These are phyloP conservation scores for Eulemur macaco DNA, from an alignment of 2,113 vertebrate genomes.

Conservation along the genomic window DNA sequence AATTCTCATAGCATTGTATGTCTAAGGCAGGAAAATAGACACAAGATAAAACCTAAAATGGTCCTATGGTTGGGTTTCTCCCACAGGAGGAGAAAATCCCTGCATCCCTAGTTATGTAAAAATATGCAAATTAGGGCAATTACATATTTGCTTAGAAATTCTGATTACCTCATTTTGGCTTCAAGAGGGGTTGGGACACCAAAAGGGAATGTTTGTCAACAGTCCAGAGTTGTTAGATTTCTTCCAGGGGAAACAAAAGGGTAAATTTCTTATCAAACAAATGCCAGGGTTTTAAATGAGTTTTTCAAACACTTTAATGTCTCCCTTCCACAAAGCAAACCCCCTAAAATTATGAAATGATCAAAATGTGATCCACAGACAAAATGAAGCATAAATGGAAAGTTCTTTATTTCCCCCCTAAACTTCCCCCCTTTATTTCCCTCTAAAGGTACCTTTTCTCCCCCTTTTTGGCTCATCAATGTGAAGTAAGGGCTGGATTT, in stretches of 20 bases:
- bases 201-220: slow-evolving; percentile 70
- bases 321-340: not conserved
- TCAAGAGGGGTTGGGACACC: slow-evolving; percentile 39
- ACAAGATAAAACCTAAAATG: slow-evolving; percentile 50
- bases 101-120: slow-evolving; percentile 55
- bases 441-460: not conserved
- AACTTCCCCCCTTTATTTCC: not conserved
- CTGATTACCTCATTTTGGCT: slow-evolving; percentile 60
- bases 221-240: slow-evolving; percentile 54
- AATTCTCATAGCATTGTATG: slow-evolving; percentile 27
- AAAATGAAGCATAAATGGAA: not conserved
- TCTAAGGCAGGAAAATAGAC: slow-evolving; percentile 45
- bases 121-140: slow-evolving; percentile 55
- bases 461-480: not conserved
- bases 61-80: slow-evolving; percentile 64
- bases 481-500: not conserved
- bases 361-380: not conserved
- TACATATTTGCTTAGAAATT: slow-evolving; percentile 48
- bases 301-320: slow-evolving; percentile 16
- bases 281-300: not conserved
- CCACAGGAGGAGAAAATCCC: slow-evolving; percentile 62
- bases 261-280: slow-evolving; percentile 68
- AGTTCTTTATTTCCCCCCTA: not conserved
- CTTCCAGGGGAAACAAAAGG: slow-evolving; percentile 65
- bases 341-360: not conserved